Percentiles rank a stretch among this genome's conserved stretches.
phyloP scores from a whole-genome alignment of 2,888 invertebrate species.

The Diarsia dahlii region DNA sequence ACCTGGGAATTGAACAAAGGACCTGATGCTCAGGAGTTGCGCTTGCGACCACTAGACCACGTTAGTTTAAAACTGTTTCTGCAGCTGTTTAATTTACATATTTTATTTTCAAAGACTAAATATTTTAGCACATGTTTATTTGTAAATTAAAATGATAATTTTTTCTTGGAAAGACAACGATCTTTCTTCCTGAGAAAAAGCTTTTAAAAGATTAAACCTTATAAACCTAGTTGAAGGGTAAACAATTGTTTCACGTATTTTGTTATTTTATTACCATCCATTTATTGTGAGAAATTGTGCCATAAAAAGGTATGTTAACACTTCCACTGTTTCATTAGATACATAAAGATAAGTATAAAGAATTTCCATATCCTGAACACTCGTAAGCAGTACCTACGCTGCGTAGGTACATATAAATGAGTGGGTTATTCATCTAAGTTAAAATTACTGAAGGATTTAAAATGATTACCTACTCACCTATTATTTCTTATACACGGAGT shows the following conservation, averaged over 20 bases:
- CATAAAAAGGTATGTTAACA: conserved; percentile 53
- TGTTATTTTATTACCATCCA: conserved; percentile 71
- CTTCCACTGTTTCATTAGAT: conserved; percentile 18
- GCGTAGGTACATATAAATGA: not conserved
- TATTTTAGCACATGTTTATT: not conserved
- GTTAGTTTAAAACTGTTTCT: too few species aligned
- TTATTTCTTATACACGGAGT: not conserved
- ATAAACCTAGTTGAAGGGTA: conserved; percentile 48
- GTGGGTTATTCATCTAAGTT: not conserved
- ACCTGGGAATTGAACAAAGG: too few species aligned
- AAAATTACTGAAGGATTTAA: not conserved
- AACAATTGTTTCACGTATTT: conserved; percentile 71
- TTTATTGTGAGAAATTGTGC: conserved; percentile 58
- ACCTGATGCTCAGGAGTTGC: too few species aligned
- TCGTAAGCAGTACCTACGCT: not conserved
- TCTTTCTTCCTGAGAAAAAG: conserved; percentile 62
- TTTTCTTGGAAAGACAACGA: conserved; percentile 10
- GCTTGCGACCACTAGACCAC: too few species aligned
- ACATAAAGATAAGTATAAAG: conserved; percentile 12
- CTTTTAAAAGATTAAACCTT: not conserved
- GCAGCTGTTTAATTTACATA: not conserved
- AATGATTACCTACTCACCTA: not conserved
- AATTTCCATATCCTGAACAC: conserved; percentile 20
- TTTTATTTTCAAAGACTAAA: not conserved
- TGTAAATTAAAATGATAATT: not conserved